These are phyloP conservation scores for Balaeniceps rex DNA, from an alignment of 2,113 vertebrate genomes.

Conservation along the genomic window DNA sequence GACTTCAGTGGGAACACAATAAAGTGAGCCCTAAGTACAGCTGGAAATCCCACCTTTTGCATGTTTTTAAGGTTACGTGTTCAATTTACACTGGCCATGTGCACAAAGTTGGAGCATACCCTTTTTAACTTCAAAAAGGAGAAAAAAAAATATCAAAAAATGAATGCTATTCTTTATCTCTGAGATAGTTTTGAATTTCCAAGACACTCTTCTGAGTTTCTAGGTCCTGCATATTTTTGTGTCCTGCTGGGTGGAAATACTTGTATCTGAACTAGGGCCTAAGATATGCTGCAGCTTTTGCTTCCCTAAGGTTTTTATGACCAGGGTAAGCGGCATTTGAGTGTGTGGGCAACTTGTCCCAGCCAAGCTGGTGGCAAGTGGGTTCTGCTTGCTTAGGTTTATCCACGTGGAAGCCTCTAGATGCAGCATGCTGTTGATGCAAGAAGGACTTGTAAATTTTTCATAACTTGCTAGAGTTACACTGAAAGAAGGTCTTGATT, in stretches of 20 bases:
- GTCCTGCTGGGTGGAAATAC: not conserved
- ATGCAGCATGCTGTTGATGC: not conserved
- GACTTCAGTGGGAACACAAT: not conserved
- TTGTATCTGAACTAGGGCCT: not conserved
- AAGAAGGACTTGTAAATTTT: not conserved
- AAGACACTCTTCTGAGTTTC: not conserved
- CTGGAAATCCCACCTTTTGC: not conserved
- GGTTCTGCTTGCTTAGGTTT: not conserved
- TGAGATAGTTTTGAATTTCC: not conserved
- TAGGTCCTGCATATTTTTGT: not conserved
- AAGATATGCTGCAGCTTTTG: not conserved
- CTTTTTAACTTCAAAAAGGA: not conserved
- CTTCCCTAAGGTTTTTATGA: not conserved
- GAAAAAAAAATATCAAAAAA: not conserved
- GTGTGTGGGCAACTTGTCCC: not conserved
- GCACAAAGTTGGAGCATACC: not conserved
- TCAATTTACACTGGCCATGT: not conserved
- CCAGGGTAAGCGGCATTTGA: not conserved
- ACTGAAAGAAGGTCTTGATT: not conserved
- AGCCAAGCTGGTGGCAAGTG: not conserved
- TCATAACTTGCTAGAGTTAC: not conserved
- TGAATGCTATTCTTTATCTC: not conserved
- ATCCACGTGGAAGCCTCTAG: not conserved
- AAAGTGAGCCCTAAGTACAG: not conserved
- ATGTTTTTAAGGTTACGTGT: not conserved